phyloP scores from a whole-genome alignment of 2,797 vertebrate species.

The Sciurus carolinensis region DNA sequence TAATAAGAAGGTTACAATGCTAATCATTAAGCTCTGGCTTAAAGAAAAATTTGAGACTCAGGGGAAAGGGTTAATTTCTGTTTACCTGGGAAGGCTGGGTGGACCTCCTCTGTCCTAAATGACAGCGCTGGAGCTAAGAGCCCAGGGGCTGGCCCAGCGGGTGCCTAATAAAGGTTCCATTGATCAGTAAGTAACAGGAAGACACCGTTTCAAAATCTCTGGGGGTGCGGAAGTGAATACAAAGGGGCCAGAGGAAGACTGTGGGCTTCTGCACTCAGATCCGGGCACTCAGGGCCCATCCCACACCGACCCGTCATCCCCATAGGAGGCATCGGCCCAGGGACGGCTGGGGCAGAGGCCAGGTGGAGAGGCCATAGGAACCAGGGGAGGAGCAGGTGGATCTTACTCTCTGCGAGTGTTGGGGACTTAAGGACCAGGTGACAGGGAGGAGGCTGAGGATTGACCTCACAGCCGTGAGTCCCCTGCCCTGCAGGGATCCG shows the following conservation, averaged over 20 bases:
- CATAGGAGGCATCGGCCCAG: rapidly evolving
- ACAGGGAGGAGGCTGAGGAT: background rate
- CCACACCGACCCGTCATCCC: rapidly evolving
- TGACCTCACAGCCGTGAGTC: rapidly evolving
- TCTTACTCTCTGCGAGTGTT: rapidly evolving
- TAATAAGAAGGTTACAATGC: slow-evolving; percentile 28
- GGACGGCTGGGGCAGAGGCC: rapidly evolving
- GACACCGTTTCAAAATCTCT: background rate
- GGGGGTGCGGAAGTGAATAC: no score
- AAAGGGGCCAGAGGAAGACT: background rate
- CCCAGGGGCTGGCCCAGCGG: rapidly evolving
- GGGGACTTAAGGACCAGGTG: background rate
- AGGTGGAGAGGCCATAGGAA: rapidly evolving
- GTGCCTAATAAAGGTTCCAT: no score
- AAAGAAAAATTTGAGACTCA: background rate
- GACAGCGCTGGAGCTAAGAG: rapidly evolving
- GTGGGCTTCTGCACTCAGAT: background rate
- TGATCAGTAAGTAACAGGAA: background rate
- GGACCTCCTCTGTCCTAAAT: background rate
- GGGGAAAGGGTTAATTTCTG: slow-evolving; percentile 19
- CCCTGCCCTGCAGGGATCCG: background rate
- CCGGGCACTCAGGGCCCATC: no score
- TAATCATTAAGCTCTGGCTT: slow-evolving; percentile 32
- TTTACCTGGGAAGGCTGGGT: background rate
- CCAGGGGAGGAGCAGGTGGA: rapidly evolving